phyloP scores from a whole-genome alignment of 2,113 vertebrate species.

The Rhea americana region DNA sequence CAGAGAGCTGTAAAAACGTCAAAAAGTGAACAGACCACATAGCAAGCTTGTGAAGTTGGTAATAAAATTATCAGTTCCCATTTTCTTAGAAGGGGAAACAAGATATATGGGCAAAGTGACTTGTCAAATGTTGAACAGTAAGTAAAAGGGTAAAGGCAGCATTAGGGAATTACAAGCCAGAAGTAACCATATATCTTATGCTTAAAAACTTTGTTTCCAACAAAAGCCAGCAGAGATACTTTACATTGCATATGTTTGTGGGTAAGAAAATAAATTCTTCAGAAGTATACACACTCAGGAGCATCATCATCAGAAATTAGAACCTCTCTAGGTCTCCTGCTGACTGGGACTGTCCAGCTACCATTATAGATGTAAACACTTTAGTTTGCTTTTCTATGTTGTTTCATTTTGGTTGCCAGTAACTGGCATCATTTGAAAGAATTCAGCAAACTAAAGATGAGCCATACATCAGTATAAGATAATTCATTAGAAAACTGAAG shows the following conservation, averaged over 20 bases:
- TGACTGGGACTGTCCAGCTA: neutral
- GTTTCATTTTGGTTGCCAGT: neutral
- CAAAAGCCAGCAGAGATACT: neutral
- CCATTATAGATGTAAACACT: neutral
- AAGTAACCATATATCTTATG: neutral
- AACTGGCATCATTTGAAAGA: conserved; percentile 2
- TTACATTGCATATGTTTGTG: neutral
- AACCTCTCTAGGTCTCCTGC: neutral
- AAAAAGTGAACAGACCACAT: neutral
- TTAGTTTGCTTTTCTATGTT: neutral
- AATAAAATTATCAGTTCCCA: neutral
- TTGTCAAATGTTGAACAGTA: neutral
- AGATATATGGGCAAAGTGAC: neutral
- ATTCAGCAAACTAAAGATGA: neutral
- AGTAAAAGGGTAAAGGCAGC: neutral
- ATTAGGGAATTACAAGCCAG: neutral
- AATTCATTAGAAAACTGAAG: neutral
- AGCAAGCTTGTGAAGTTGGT: neutral
- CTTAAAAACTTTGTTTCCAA: neutral
- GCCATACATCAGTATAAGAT: neutral
- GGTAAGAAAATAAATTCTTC: neutral
- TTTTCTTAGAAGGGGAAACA: neutral
- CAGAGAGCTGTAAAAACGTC: neutral
- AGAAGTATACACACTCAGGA: neutral
- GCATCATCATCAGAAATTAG: neutral